Conservation (phyloP, 2,888 invertebrate genomes). For the Lasioglossum lativentre region DNA sequence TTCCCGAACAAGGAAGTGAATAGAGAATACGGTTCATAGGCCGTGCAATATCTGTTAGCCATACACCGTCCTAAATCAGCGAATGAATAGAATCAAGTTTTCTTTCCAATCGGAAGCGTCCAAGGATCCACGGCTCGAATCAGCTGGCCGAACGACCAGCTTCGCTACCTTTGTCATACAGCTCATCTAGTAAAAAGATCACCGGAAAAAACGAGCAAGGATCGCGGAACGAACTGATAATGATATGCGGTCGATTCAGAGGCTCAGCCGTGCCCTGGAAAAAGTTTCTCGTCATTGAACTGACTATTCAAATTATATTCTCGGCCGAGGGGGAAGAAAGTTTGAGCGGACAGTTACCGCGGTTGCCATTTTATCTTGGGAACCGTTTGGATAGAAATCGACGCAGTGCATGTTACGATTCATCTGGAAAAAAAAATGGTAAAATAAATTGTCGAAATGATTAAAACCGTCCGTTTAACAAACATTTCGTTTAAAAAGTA, state of each 20-base stretch:
- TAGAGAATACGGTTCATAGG: not conserved
- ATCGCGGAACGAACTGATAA: constrained; percentile 59
- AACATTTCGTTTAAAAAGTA: not conserved
- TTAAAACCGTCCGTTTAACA: not conserved
- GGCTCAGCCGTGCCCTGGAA: constrained; percentile 48
- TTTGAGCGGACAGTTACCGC: constrained; percentile 43
- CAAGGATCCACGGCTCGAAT: constrained; percentile 36
- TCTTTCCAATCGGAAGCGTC: constrained; percentile 43
- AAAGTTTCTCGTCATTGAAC: constrained; percentile 68
- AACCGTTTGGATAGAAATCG: constrained; percentile 13
- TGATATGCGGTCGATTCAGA: constrained; percentile 65
- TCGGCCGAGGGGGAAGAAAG: constrained; percentile 46
- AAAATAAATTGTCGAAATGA: not conserved
- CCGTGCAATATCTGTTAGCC: constrained; percentile 9
- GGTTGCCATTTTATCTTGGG: constrained; percentile 40
- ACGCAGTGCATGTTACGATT: not conserved
- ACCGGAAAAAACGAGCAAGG: constrained; percentile 22
- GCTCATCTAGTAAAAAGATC: constrained; percentile 40
- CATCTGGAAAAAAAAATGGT: not conserved
- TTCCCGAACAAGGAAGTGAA: not conserved
- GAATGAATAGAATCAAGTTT: constrained; percentile 44
- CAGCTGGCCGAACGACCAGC: constrained; percentile 24
- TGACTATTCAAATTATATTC: constrained; percentile 71
- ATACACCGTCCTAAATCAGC: constrained; percentile 36
- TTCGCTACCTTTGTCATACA: constrained; percentile 27